Evolutionary conservation across 2,113 vertebrate species (phyloP).

Genomic region (Zapornia atra): DNA sequence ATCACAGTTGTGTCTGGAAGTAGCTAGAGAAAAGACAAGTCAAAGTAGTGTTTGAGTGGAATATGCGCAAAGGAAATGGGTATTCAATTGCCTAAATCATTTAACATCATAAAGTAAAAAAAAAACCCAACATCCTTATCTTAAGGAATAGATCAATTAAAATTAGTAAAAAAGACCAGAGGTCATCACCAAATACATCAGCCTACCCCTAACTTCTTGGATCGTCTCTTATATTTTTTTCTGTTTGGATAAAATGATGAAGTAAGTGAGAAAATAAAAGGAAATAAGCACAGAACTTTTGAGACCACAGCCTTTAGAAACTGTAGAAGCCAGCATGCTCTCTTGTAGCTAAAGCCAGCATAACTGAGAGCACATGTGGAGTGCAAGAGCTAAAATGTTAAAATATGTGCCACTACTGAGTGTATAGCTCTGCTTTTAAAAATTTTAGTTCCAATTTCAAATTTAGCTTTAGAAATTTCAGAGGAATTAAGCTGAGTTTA

Average conservation of each 20-base stretch:
- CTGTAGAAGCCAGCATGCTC: not conserved
- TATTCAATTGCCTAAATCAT: not conserved
- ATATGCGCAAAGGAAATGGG: not conserved
- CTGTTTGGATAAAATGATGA: not conserved
- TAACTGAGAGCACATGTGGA: not conserved
- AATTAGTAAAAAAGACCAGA: not conserved
- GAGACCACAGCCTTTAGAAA: not conserved
- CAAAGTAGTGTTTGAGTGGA: not conserved
- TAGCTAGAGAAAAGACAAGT: not conserved
- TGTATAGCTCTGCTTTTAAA: not conserved
- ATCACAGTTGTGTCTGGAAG: not conserved
- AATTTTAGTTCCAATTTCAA: not conserved
- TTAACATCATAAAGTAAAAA: not conserved
- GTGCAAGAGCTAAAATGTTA: not conserved
- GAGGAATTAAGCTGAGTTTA: not conserved
- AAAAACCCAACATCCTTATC: not conserved
- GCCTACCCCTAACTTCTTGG: not conserved
- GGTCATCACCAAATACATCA: not conserved
- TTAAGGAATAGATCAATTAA: not conserved
- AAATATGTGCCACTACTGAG: not conserved
- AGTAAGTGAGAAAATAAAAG: not conserved
- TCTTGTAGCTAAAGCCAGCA: not conserved
- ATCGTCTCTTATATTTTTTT: not conserved
- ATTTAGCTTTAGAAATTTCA: not conserved
- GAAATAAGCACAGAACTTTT: not conserved